Conservation (phyloP, 2,797 vertebrate species). For the Phaenicophaeus curvirostris region DNA sequence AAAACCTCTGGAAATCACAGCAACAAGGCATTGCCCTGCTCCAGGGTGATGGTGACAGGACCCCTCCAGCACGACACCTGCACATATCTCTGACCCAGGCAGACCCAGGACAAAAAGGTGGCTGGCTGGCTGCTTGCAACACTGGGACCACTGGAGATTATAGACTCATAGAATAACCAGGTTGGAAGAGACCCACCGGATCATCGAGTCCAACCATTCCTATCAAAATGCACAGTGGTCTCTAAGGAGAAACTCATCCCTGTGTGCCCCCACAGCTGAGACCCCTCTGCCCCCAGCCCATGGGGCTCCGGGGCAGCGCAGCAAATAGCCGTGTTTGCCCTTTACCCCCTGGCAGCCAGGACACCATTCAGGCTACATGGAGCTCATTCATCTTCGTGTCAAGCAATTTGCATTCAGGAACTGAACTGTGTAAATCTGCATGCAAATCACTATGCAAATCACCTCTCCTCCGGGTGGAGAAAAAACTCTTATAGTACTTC, state of each 20-base stretch:
- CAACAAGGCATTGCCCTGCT: too few species aligned
- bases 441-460: neutral
- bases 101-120: too few species aligned
- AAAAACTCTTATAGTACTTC: neutral
- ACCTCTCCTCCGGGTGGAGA: neutral
- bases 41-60: too few species aligned
- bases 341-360: neutral
- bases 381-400: neutral
- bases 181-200: too few species aligned
- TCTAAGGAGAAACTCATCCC: neutral
- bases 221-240: neutral
- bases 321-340: neutral
- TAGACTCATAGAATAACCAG: too few species aligned
- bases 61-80: too few species aligned
- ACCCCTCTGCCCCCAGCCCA: neutral
- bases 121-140: neutral
- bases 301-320: neutral
- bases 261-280: neutral
- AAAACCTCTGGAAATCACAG: too few species aligned
- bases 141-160: accelerated
- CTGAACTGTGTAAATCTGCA: neutral
- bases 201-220: too few species aligned
- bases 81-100: too few species aligned
- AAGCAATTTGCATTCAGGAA: neutral
- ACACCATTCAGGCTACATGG: neutral